Evolutionary conservation across 1,140 invertebrate genomes (phyloP), one percentile per base, ranked within the genome.

Genomic region (Pissodes strobi): DNA sequence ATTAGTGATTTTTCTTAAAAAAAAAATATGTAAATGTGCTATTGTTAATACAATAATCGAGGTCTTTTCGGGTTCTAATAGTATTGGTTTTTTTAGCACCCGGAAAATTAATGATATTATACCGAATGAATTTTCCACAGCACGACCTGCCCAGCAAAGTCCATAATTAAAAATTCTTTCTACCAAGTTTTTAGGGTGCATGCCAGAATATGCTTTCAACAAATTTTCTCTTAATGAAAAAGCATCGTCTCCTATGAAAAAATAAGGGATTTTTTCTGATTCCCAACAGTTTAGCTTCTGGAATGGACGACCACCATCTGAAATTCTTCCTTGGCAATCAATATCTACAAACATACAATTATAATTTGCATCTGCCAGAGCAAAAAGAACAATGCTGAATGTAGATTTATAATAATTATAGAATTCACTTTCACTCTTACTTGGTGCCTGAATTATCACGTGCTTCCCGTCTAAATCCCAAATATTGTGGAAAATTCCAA

Each of bases 371-470:
- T 83, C 80, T 17, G 76, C 76, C 55, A 82, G 34, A 3, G 77
- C 82, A 55, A 84, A 65, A 18, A 85, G 69, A 22, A 84, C 80
- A 49, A 83, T 78, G 46, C 79, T 81, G 69, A 79, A 81, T 43
- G 64, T 76, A 19, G 72, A 68, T 60, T 84, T 84, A 59, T 83
- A 83, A 69, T 84, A n/a, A n/a, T n/a, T n/a, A n/a, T n/a, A n/a
- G n/a, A n/a, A n/a, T n/a, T n/a, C n/a, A n/a, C n/a, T n/a, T n/a
- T n/a, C n/a, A n/a, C n/a, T n/a, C n/a, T n/a, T n/a, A n/a, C n/a
- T n/a, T n/a, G n/a, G n/a, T n/a, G n/a, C n/a, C n/a, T n/a, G n/a
- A n/a, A n/a, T n/a, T n/a, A n/a, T n/a, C n/a, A n/a, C n/a, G n/a
- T n/a, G n/a, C n/a, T n/a, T n/a, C n/a, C n/a, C n/a, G n/a, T n/a